These are phyloP conservation scores for Hypolimnas misippus DNA, from an alignment of 2,888 invertebrate species.

Conservation along the genomic window DNA sequence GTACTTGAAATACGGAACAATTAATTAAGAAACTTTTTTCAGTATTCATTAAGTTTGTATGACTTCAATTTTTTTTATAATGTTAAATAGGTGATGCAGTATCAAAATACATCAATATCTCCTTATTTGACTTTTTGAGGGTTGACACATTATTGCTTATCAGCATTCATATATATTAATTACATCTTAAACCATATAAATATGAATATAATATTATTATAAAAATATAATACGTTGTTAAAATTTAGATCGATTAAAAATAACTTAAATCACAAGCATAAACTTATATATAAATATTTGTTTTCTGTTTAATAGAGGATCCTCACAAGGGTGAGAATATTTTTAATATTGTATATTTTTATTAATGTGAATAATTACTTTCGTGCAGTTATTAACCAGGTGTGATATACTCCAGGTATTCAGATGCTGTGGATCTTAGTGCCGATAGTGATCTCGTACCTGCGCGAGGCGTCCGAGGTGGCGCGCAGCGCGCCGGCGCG, in stretches of 20 bases:
- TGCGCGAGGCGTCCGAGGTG: slow-evolving; percentile 88
- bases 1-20: too few species aligned
- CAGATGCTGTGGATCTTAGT: slow-evolving; percentile 95
- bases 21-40: too few species aligned
- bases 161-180: too few species aligned
- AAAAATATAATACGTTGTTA: neutral
- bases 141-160: too few species aligned
- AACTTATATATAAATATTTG: neutral
- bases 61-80: too few species aligned
- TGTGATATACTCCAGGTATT: slow-evolving; percentile 85
- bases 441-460: slow-evolving; percentile 94
- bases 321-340: slow-evolving; percentile 55
- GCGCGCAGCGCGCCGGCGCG: slow-evolving; percentile 78
- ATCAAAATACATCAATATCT: too few species aligned
- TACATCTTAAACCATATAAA: too few species aligned
- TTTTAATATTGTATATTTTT: slow-evolving; percentile 5
- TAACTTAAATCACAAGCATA: neutral
- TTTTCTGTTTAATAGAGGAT: slow-evolving; percentile 54
- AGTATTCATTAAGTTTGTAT: too few species aligned
- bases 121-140: too few species aligned
- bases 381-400: too few species aligned
- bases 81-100: too few species aligned
- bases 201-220: neutral
- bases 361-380: neutral
- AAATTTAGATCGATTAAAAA: neutral